phyloP scores from a whole-genome alignment of 2,888 invertebrate genomes.

The Hypomecis atomaria region DNA sequence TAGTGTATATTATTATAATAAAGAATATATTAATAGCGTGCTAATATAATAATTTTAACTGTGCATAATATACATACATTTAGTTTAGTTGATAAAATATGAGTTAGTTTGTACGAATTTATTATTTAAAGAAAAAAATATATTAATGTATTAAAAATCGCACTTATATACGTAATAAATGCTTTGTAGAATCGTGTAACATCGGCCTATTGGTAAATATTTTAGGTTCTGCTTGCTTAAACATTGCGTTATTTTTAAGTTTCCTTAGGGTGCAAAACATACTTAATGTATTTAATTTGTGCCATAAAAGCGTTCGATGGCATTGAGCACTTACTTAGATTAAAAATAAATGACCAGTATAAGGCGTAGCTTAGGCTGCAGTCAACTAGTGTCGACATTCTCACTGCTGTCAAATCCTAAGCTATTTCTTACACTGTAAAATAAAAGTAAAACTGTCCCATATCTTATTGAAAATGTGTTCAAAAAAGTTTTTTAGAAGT shows the following conservation, averaged over 20 bases:
- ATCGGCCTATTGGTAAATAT: slow-evolving; percentile 59
- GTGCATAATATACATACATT: slow-evolving; percentile 62
- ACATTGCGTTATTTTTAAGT: slow-evolving; percentile 30
- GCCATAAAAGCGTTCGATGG: slow-evolving; percentile 64
- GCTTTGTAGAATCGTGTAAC: slow-evolving; percentile 63
- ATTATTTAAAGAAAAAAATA: slow-evolving; percentile 63
- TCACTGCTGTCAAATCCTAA: slow-evolving; percentile 4
- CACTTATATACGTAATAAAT: slow-evolving; percentile 76
- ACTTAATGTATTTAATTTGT: slow-evolving; percentile 52
- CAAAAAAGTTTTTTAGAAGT: slow-evolving; percentile 76
- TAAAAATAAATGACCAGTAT: slow-evolving; percentile 11
- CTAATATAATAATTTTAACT: slow-evolving; percentile 65
- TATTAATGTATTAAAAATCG: slow-evolving; percentile 60
- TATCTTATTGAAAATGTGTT: slow-evolving; percentile 83
- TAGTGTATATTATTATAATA: slow-evolving; percentile 59
- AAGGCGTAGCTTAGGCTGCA: slow-evolving; percentile 11
- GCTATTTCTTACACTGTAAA: slow-evolving; percentile 14
- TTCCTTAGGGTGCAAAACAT: slow-evolving; percentile 53
- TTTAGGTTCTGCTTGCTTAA: slow-evolving; percentile 61
- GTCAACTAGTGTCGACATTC: not conserved
- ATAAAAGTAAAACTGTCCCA: slow-evolving; percentile 62
- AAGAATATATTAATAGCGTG: slow-evolving; percentile 58
- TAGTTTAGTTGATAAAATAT: slow-evolving; percentile 53
- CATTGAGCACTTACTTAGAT: slow-evolving; percentile 54
- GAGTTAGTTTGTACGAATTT: slow-evolving; percentile 65